Evolutionary conservation across 1,140 invertebrate species (phyloP).

Genomic region (Aphelenchoides fujianensis): DNA sequence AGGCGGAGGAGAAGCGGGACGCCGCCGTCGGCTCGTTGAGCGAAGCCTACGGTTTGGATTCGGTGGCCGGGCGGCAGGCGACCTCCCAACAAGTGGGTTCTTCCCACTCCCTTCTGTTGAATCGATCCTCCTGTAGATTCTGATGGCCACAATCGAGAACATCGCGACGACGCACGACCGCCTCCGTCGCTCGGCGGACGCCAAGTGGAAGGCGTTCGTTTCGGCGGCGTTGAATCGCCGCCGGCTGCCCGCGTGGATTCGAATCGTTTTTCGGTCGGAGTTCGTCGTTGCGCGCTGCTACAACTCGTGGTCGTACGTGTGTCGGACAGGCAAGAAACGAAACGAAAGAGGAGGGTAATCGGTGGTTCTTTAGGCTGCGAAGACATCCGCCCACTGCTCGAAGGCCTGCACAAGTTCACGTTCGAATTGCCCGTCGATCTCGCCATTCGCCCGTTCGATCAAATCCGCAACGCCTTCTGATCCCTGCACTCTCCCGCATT

Average conservation of each 20-base stretch:
- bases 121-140: slow-evolving; percentile 69
- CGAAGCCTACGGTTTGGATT: slow-evolving; percentile 93
- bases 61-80: slow-evolving; percentile 77
- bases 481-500: slow-evolving; percentile 10
- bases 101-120: too few relatives aligned
- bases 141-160: slow-evolving; percentile 84
- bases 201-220: slow-evolving; percentile 96
- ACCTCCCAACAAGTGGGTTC: slow-evolving; percentile 78
- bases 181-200: slow-evolving; percentile 87
- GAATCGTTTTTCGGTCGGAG: slow-evolving; percentile 83
- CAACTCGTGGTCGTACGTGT: slow-evolving; percentile 87
- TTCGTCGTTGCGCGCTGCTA: slow-evolving; percentile 84
- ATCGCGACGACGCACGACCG: slow-evolving; percentile 84
- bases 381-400: slow-evolving; percentile 84
- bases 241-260: slow-evolving; percentile 85
- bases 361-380: slow-evolving; percentile 86
- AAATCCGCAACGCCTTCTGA: slow-evolving; percentile 92
- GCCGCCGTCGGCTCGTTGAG: slow-evolving; percentile 91
- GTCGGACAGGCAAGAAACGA: slow-evolving; percentile 76
- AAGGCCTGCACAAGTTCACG: slow-evolving; percentile 77
- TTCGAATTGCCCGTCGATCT: slow-evolving; percentile 91
- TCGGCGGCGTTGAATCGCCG: slow-evolving; percentile 89
- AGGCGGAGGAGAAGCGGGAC: slow-evolving; percentile 85
- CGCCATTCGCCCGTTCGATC: slow-evolving; percentile 89
- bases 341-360: too few relatives aligned